Base-by-base conservation (phyloP, 1,140 invertebrate species). In the Aphidius ervi region DNA sequence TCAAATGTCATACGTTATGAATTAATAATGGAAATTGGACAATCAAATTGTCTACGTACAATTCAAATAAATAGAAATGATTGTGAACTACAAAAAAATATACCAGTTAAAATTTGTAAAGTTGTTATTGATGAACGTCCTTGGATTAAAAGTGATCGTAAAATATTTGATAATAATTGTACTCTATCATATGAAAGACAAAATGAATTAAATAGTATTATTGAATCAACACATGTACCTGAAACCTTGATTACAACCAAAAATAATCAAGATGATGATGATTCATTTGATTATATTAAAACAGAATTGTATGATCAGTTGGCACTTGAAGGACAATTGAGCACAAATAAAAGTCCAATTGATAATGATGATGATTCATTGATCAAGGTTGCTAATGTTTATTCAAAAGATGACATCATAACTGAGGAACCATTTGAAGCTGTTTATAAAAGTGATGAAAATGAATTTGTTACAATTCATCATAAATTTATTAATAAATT, bases 141-240 rank as follows among this genome's bases (percentile, higher is more conserved):
- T 5, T 76, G 71, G 73, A 63, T 71, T 49, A 39, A 49, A 5
- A 60, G 64, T 9, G 74, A 67, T 50, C 69, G 72, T 9, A 68
- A 61, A 52, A 71, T 80, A 43, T 65, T 65, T 8, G 69, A 66
- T n/a, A 79, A 78, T 41, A 78, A 80, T 59, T 80, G 77, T 46
- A 77, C 75, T 0, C 61, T 68, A 5, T 58, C 64, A 16, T 57
- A 64, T 20, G 66, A 73, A 39, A 63, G 54, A 16, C 68, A 71
- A n/a, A 72, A 73, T 59, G 71, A 76, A 43, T 41, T 74, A 3
- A 72, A 65, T 37, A 66, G 70, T 2, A 68, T 64, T 46, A 42
- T 64, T 49, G 47, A 59, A 37, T 23, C 52, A 61, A 65, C 23
- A 61, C 67, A 59, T 55, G 63, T 64, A 8, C 62, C 46, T 16